Evolutionary conservation across 2,888 invertebrate genomes (phyloP).

Genomic region (Melipona beecheii): DNA sequence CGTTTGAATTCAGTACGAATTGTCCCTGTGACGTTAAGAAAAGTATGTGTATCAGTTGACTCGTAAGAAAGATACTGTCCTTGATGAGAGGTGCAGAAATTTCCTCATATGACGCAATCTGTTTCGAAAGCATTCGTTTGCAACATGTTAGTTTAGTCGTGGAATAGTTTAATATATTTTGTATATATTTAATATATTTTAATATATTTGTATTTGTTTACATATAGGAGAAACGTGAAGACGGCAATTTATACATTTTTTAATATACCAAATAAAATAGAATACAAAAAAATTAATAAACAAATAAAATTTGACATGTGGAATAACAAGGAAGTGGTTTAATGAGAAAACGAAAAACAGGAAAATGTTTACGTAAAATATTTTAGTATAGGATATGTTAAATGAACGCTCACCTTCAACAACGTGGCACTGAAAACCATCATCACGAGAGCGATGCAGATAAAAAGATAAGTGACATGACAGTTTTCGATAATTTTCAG

Average conservation of each 20-base stretch:
- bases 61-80: background rate
- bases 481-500: background rate
- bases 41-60: conserved; percentile 13
- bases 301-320: too few species aligned
- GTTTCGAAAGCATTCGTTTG: background rate
- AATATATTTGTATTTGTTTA: too few species aligned
- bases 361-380: too few species aligned
- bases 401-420: background rate
- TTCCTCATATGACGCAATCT: background rate
- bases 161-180: background rate
- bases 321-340: too few species aligned
- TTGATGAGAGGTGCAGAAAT: background rate
- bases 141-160: background rate
- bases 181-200: too few species aligned
- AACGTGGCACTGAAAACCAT: background rate
- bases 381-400: too few species aligned
- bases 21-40: conserved; percentile 12
- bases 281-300: too few species aligned
- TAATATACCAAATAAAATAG: too few species aligned
- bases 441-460: background rate
- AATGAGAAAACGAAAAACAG: too few species aligned
- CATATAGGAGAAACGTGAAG: too few species aligned
- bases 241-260: too few species aligned
- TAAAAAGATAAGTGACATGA: background rate
- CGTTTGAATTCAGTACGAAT: conserved; percentile 4